A percentile compares a stretch with the other conserved stretches of the same genome.
phyloP scores from a whole-genome alignment of 2,888 invertebrate genomes.

The Hartigia nigra region DNA sequence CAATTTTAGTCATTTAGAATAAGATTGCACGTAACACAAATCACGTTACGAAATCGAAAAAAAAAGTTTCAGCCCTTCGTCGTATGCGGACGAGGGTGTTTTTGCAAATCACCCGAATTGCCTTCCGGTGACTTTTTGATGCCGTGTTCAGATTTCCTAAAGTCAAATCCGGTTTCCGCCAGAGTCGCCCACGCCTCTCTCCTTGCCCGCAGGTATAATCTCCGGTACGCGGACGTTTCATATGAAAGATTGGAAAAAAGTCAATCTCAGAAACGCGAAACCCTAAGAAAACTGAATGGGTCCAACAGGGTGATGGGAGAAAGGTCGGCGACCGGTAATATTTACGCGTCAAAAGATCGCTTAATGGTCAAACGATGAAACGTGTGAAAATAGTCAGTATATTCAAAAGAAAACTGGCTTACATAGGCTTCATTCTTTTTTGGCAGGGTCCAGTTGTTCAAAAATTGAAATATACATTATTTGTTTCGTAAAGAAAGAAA shows the following conservation, averaged over 20 bases:
- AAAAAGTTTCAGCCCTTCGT: not conserved
- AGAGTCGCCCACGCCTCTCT: not conserved
- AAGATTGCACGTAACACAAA: not conserved
- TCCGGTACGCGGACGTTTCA: slow-evolving; percentile 7
- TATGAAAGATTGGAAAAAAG: slow-evolving; percentile 5
- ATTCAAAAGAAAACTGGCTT: not conserved
- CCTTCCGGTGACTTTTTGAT: not conserved
- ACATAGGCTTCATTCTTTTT: not conserved
- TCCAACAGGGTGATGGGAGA: not conserved
- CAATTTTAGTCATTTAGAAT: not conserved
- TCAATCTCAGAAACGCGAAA: not conserved
- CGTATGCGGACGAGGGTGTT: not conserved
- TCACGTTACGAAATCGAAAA: not conserved
- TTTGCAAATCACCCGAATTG: slow-evolving; percentile 2
- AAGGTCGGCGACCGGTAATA: not conserved
- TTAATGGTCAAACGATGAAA: not conserved
- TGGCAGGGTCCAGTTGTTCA: not conserved
- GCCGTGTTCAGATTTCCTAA: slow-evolving; percentile 2
- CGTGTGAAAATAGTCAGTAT: not conserved
- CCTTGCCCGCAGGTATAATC: not conserved
- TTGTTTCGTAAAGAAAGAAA: not conserved
- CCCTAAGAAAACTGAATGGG: slow-evolving; percentile 1
- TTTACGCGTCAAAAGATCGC: not conserved
- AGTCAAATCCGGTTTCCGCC: slow-evolving; percentile 10
- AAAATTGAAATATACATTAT: not conserved